Percentiles rank a stretch among this genome's conserved stretches.
Evolutionary conservation across 1,140 invertebrate species (phyloP).

Genomic region (Zaprionus gabonicus): DNA sequence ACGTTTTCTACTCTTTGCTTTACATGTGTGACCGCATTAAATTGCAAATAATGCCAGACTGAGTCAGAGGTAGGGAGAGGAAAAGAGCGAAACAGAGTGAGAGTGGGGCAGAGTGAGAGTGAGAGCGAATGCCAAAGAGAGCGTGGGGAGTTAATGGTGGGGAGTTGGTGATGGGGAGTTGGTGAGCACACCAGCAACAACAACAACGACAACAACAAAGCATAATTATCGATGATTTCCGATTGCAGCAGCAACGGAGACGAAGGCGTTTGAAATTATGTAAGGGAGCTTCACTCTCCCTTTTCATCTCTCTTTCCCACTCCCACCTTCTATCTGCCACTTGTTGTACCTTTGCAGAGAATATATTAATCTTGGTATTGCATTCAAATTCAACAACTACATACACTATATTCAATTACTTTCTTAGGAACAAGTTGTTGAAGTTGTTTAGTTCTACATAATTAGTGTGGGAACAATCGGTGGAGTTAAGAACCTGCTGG

Average conservation of each 20-base stretch:
- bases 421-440: no score
- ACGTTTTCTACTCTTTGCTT: slow-evolving; percentile 26
- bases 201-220: not conserved
- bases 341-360: no score
- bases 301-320: slow-evolving; percentile 10
- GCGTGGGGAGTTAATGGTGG: not conserved
- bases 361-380: no score
- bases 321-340: slow-evolving; percentile 6
- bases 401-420: no score
- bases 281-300: not conserved
- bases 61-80: slow-evolving; percentile 24
- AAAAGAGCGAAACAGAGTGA: slow-evolving; percentile 11
- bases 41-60: slow-evolving; percentile 75
- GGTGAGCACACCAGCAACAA: not conserved
- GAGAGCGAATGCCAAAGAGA: slow-evolving; percentile 5
- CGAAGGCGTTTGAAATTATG: slow-evolving; percentile 7
- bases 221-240: slow-evolving; percentile 26
- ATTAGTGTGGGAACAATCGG: no score
- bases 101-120: not conserved
- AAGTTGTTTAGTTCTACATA: no score
- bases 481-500: no score
- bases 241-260: not conserved
- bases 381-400: no score
- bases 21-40: slow-evolving; percentile 44
- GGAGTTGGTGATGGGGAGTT: not conserved